phyloP scores from a whole-genome alignment of 2,888 invertebrate genomes.

The Ormyrus thymus region DNA sequence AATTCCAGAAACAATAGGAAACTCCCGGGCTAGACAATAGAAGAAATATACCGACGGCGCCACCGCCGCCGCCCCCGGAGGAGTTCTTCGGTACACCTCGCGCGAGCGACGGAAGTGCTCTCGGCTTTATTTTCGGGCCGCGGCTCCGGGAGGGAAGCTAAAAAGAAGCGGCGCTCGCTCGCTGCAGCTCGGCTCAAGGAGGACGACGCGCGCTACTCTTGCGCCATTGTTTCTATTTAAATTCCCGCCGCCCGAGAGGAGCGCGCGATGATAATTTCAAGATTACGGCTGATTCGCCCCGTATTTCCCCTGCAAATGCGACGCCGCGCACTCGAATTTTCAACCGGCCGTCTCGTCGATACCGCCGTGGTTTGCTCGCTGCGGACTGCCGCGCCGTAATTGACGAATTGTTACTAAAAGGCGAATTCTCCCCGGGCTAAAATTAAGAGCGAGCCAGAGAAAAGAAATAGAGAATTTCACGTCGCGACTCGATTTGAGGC shows the following conservation, averaged over 20 bases:
- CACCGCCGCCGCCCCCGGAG: conserved; percentile 45
- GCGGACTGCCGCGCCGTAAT: no score
- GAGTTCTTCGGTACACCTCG: conserved; percentile 2
- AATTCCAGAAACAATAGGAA: conserved; percentile 74
- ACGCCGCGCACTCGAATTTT: background rate
- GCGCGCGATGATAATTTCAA: no score
- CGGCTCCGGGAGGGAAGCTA: background rate
- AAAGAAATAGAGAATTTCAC: no score
- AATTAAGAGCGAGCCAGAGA: no score
- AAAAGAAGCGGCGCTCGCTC: conserved; percentile 21
- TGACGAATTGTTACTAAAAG: no score
- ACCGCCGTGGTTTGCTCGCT: no score
- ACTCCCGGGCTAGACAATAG: conserved; percentile 73
- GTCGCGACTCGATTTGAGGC: background rate
- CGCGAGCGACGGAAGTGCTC: conserved; percentile 61
- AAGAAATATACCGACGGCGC: conserved; percentile 67
- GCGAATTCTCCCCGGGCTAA: no score
- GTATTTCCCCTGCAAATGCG: no score
- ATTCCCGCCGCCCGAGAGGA: no score
- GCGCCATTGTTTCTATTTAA: no score
- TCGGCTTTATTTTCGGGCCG: conserved; percentile 47
- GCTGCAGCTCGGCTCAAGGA: background rate
- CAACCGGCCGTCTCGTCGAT: background rate
- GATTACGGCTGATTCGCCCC: no score
- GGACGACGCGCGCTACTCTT: background rate